These are phyloP conservation scores for Zaprionus capensis DNA, from an alignment of 1,140 invertebrate species.

Conservation along the genomic window DNA sequence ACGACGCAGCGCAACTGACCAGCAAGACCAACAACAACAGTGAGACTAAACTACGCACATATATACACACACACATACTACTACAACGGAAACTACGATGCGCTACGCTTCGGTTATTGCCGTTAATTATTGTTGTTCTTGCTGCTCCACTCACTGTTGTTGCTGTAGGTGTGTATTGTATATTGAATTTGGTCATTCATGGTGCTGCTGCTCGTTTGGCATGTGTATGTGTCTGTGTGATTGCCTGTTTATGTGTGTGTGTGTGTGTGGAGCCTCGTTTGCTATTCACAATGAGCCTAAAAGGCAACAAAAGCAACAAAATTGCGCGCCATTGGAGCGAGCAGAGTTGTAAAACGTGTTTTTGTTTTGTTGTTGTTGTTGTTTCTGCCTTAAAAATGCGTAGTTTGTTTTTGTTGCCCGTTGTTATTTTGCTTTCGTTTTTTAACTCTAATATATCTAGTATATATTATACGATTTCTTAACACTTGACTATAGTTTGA, in stretches of 20 bases:
- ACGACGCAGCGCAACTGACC: constrained; percentile 55
- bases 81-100: constrained; percentile 77
- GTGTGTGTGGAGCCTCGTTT: constrained; percentile 42
- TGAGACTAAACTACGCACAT: constrained; percentile 35
- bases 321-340: constrained; percentile 67
- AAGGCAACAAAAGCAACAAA: constrained; percentile 57
- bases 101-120: constrained; percentile 79
- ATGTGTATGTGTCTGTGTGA: constrained; percentile 24
- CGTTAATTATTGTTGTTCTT: constrained; percentile 71
- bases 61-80: constrained; percentile 20
- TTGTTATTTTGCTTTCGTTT: constrained; percentile 65
- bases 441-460: constrained; percentile 14
- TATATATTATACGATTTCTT: constrained; percentile 26
- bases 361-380: constrained; percentile 58
- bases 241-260: constrained; percentile 6
- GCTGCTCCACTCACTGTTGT: constrained; percentile 19
- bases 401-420: constrained; percentile 61
- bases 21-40: constrained; percentile 25
- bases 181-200: constrained; percentile 77
- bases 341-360: constrained; percentile 79
- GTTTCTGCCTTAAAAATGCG: constrained; percentile 61
- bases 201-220: constrained; percentile 49
- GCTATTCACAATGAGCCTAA: constrained; percentile 60
- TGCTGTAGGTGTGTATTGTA: constrained; percentile 24
- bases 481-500: constrained; percentile 54